A percentile compares a stretch with the other conserved stretches of the same genome.
These are phyloP conservation scores for Leptinotarsa peninsularis DNA, from an alignment of 2,888 invertebrate species.

Conservation along the genomic window DNA sequence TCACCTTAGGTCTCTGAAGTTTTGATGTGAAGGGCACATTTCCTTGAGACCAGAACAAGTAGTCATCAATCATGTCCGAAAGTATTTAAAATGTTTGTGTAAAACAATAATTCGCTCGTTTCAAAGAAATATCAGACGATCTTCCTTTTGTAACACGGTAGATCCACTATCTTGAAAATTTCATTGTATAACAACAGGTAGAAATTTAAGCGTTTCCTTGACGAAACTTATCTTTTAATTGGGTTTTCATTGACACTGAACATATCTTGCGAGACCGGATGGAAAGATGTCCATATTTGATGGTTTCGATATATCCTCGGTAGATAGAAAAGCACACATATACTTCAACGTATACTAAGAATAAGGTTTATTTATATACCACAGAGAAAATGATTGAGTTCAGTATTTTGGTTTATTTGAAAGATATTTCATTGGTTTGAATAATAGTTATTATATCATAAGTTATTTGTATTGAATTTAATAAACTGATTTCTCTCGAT, in stretches of 20 bases:
- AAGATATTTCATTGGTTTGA: too few species aligned
- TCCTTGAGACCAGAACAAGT: too few species aligned
- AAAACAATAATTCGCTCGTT: constrained; percentile 8
- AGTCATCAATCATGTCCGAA: neutral
- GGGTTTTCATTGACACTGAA: constrained; percentile 37
- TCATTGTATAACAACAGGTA: constrained; percentile 22
- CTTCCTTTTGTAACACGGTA: constrained; percentile 18
- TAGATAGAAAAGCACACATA: constrained; percentile 17
- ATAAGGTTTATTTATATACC: too few species aligned
- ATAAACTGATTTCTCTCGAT: too few species aligned
- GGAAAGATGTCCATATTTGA: constrained; percentile 36
- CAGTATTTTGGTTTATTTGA: too few species aligned
- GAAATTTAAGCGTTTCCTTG: constrained; percentile 15
- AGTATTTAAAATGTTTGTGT: constrained; percentile 1
- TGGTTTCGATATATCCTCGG: constrained; percentile 36
- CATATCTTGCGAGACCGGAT: constrained; percentile 37
- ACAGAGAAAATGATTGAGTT: too few species aligned
- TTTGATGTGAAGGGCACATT: neutral
- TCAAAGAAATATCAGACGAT: neutral
- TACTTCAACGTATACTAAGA: too few species aligned
- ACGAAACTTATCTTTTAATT: constrained; percentile 14
- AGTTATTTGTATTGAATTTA: too few species aligned
- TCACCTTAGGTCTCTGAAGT: neutral
- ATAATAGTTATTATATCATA: too few species aligned
- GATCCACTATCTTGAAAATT: constrained; percentile 25